A percentile compares a stretch with the other conserved stretches of the same genome.
Conservation (phyloP, 2,888 invertebrate species). For the Ectobius pallidus region DNA sequence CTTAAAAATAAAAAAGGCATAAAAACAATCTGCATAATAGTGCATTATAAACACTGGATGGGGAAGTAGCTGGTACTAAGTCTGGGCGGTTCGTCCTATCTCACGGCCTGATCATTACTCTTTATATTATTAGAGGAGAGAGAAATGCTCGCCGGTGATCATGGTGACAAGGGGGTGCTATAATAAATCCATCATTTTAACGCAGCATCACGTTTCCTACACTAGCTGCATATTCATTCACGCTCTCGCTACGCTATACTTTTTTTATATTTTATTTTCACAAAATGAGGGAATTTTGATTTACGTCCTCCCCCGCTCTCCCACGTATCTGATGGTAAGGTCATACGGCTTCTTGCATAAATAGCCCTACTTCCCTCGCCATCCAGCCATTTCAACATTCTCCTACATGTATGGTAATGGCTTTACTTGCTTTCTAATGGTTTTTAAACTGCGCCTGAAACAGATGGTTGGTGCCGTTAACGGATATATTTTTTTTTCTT, state of each 20-base stretch:
- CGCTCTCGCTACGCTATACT: background rate
- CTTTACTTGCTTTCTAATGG: background rate
- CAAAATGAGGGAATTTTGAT: constrained; percentile 17
- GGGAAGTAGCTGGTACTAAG: background rate
- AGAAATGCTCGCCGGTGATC: constrained; percentile 17
- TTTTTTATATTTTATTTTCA: background rate
- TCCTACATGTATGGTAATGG: constrained; percentile 1
- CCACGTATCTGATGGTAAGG: background rate
- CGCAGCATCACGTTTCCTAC: constrained; percentile 23
- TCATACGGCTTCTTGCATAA: constrained; percentile 17
- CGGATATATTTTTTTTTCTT: no score
- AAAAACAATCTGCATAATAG: no score
- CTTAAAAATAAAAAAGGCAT: no score
- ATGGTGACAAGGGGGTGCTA: background rate
- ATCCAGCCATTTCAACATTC: background rate
- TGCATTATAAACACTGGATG: background rate
- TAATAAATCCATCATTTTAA: constrained; percentile 34
- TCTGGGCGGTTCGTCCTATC: background rate
- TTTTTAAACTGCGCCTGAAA: background rate
- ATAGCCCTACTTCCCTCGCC: background rate
- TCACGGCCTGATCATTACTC: constrained; percentile 23
- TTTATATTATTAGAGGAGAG: constrained; percentile 1
- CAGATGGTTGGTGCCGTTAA: background rate
- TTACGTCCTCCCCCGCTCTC: background rate
- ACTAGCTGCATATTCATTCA: constrained; percentile 34